phyloP scores from a whole-genome alignment of 2,888 invertebrate species.

The Bellardia pandia region DNA sequence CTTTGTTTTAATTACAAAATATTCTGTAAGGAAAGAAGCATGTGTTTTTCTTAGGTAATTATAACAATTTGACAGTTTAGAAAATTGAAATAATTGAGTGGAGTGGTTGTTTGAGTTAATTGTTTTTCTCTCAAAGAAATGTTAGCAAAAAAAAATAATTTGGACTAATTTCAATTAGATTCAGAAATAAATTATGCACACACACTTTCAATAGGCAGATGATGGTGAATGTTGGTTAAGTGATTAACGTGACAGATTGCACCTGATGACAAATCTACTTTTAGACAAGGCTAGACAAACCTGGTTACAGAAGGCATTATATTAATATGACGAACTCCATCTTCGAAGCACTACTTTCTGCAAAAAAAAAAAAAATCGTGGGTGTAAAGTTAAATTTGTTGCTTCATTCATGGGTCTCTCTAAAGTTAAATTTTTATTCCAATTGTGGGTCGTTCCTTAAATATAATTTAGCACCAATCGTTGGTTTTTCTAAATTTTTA shows the following conservation, averaged over 20 bases:
- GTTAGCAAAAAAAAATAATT: neutral
- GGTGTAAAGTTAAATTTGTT: no score
- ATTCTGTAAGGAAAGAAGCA: constrained; percentile 31
- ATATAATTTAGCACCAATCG: no score
- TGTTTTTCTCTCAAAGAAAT: constrained; percentile 22
- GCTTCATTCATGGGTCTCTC: no score
- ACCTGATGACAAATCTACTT: neutral
- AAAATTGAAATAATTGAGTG: constrained; percentile 62
- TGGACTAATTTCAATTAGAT: neutral
- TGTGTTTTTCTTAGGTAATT: constrained; percentile 52
- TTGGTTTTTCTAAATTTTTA: no score
- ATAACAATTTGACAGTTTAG: constrained; percentile 65
- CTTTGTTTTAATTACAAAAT: constrained; percentile 71
- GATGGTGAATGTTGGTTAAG: neutral
- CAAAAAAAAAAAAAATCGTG: no score
- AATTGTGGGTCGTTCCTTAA: no score
- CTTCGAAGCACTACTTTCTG: no score
- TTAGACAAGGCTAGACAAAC: no score
- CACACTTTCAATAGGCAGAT: neutral
- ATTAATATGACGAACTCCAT: no score
- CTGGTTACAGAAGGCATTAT: no score
- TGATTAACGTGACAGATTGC: neutral
- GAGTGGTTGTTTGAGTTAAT: constrained; percentile 36
- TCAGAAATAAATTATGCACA: neutral
- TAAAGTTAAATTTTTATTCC: no score